Base-by-base conservation (phyloP, 1,140 invertebrate species). In the Batillaria attramentaria region DNA sequence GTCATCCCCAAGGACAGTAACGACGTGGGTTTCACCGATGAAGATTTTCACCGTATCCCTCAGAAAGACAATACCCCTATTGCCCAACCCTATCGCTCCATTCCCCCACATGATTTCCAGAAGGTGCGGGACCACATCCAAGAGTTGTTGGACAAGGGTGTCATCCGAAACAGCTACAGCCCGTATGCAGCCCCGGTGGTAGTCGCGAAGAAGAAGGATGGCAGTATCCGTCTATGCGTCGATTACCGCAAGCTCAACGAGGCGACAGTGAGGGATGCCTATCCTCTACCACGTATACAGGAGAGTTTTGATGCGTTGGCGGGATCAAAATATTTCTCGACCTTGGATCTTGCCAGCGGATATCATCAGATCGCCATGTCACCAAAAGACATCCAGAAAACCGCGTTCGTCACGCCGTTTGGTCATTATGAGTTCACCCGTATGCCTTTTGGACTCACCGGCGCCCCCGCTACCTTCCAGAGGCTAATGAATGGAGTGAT, bases 321-420 rank as follows among this genome's bases (percentile, higher is more conserved):
- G n/a, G 79, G 81, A 3, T 57, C 77, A 13, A 82, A 78, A 46
- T 69, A 84, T 16, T 90, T 89, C 69, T 86, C 79, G 18, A 75
- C 75, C 8, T 54, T 87, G 13, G 85, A 87, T 72, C 68, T 86
- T 57, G 78, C 72, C 31, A 70, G 54, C 18, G 88, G 87, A 1
- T 91, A 85, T 72, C 87, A 89, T 87, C 91, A 92, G 76, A 81
- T 92, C 0, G 78, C 78, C 41, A 74, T 93, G 10, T 68, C 88
- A 24, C 79, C 81, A 69, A 69, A 73, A 28, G 78, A 81, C 62
- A 79, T 65, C 20, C 35, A 82, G 24, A 81, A 79, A 28, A 83
- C 83, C 33, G 83, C 80, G 6, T 83, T 86, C 70, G 70, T 68
- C 20, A 75, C 81, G 13, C 79, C 80, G 20, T 41, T 81, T 10